A percentile compares a stretch with the other conserved stretches of the same genome.
These are phyloP conservation scores for Cryptotermes secundus DNA, from an alignment of 1,140 invertebrate genomes.

Conservation along the genomic window DNA sequence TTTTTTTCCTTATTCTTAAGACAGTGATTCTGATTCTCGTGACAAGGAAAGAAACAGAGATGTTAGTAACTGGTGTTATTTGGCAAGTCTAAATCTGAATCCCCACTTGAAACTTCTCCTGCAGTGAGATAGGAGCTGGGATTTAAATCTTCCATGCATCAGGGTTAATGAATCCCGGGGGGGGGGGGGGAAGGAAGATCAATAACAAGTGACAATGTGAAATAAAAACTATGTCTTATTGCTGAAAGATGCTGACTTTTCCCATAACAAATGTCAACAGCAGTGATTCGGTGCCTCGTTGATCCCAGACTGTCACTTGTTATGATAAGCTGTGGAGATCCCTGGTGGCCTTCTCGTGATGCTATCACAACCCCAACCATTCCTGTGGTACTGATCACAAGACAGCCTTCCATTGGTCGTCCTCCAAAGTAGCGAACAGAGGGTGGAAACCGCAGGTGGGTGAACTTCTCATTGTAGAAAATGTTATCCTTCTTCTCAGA, in stretches of 20 bases:
- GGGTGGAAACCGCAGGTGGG: constrained; percentile 70
- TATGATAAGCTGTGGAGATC: constrained; percentile 46
- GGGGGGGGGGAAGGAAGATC: too few species aligned
- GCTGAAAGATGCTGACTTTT: constrained; percentile 57
- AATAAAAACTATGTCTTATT: constrained; percentile 21
- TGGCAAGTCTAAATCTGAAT: too few species aligned
- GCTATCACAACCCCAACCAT: constrained; percentile 32
- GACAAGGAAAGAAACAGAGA: too few species aligned
- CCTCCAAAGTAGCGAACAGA: constrained; percentile 85
- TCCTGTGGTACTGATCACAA: constrained; percentile 78
- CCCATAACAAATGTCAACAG: constrained; percentile 72
- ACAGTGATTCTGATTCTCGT: too few species aligned
- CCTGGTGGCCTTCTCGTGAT: background rate
- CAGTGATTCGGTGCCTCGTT: constrained; percentile 69
- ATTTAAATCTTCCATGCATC: too few species aligned
- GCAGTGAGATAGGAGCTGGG: too few species aligned
- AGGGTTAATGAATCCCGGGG: too few species aligned
- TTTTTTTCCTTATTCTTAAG: too few species aligned
- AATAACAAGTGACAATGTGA: too few species aligned
- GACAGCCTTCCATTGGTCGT: constrained; percentile 74
- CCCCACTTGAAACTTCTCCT: too few species aligned
- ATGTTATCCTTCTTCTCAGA: constrained; percentile 78
- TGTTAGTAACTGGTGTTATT: too few species aligned
- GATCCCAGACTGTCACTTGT: constrained; percentile 70
- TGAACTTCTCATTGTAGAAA: constrained; percentile 84